These are phyloP conservation scores for Notarius lentiginosus DNA, from an alignment of 2,113 vertebrate species.

Conservation along the genomic window DNA sequence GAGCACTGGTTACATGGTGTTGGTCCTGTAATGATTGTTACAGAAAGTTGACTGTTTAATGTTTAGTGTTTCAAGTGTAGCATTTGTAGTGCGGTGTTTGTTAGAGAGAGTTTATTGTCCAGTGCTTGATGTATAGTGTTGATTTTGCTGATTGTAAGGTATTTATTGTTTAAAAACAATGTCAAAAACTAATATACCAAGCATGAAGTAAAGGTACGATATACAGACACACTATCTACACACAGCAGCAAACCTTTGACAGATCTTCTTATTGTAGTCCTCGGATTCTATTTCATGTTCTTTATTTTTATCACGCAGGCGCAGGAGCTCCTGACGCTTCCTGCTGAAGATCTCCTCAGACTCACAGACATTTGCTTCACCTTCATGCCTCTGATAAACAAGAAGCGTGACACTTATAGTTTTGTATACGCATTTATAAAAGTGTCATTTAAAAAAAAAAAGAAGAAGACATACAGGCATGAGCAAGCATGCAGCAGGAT, in stretches of 20 bases:
- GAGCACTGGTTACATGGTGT: no score
- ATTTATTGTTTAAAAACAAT: neutral
- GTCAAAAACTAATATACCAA: neutral
- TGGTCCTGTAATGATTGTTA: no score
- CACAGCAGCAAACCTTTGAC: constrained; percentile 50
- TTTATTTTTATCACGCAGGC: constrained; percentile 56
- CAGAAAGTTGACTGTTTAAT: neutral
- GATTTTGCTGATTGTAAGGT: neutral
- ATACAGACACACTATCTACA: neutral
- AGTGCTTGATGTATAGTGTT: neutral
- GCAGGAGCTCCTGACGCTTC: constrained; percentile 55
- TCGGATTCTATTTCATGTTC: constrained; percentile 53
- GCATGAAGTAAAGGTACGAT: neutral
- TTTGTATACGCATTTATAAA: neutral
- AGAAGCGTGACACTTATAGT: constrained; percentile 19
- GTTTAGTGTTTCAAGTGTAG: neutral
- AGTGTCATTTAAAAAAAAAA: neutral
- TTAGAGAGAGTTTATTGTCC: neutral
- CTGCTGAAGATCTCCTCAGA: constrained; percentile 57
- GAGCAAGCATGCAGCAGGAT: constrained; percentile 11
- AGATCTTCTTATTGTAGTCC: constrained; percentile 50
- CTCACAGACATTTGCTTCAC: constrained; percentile 60
- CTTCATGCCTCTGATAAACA: constrained; percentile 61
- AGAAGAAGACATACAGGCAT: neutral
- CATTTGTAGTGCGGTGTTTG: neutral